phyloP scores from a whole-genome alignment of 1,140 invertebrate genomes.

The Metopolophium dirhodum region DNA sequence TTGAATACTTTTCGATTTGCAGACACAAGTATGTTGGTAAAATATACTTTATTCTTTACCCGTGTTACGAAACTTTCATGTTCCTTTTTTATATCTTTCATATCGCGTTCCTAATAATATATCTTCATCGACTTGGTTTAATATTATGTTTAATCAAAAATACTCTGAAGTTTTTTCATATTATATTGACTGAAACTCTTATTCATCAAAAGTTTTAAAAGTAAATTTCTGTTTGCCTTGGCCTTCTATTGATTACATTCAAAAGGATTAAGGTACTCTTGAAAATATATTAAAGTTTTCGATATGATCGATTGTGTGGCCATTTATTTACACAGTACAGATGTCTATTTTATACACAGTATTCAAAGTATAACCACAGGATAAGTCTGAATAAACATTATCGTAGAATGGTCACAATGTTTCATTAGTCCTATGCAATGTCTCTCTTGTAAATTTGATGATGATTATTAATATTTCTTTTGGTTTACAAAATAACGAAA shows the following conservation, averaged over 20 bases:
- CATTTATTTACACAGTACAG: not conserved
- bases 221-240: not conserved
- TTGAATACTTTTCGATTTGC: not conserved
- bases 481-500: not conserved
- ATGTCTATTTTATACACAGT: not conserved
- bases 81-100: not conserved
- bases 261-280: constrained; percentile 14
- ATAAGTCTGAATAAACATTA: not conserved
- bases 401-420: not conserved
- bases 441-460: not conserved
- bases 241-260: not conserved
- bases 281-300: constrained; percentile 35
- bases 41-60: not conserved
- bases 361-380: not conserved
- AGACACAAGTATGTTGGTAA: not conserved
- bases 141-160: constrained; percentile 41
- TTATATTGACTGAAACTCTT: constrained; percentile 2
- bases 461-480: not conserved
- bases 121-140: not conserved
- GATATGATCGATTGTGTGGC: constrained; percentile 7
- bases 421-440: not conserved
- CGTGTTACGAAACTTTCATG: not conserved
- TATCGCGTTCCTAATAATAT: not conserved
- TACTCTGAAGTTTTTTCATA: constrained; percentile 21
- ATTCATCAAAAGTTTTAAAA: constrained; percentile 34